phyloP scores from a whole-genome alignment of 2,797 vertebrate species.

The Chrysocyon brachyurus region DNA sequence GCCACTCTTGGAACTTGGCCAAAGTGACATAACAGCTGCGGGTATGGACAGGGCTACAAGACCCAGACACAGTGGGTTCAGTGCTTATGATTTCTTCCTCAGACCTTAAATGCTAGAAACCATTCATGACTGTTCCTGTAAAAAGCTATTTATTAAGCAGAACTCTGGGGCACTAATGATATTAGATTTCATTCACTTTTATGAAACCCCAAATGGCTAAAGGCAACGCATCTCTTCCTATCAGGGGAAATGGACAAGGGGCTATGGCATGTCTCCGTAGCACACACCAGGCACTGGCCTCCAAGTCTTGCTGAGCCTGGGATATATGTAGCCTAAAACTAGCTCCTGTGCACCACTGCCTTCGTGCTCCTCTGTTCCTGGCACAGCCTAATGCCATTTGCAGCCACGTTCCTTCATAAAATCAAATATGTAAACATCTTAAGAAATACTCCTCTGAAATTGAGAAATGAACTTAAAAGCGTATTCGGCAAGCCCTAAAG shows the following conservation, averaged over 20 bases:
- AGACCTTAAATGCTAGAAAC: background rate
- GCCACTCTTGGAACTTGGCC: background rate
- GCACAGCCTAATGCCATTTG: background rate
- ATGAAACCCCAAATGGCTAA: background rate
- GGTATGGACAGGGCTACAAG: too few relatives aligned
- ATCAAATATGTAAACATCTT: background rate
- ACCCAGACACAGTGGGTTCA: background rate
- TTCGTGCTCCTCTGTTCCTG: background rate
- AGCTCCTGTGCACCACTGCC: background rate
- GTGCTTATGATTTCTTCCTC: background rate
- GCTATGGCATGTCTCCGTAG: background rate
- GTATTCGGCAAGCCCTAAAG: background rate
- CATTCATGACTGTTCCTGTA: background rate
- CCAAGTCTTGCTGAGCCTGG: background rate
- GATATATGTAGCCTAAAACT: background rate
- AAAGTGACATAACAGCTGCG: background rate
- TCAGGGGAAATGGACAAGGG: background rate
- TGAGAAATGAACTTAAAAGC: conserved; percentile 7
- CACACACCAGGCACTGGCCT: background rate
- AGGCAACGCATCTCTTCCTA: background rate
- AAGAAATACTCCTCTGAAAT: conserved; percentile 38
- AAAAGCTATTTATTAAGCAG: background rate
- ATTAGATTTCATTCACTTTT: background rate
- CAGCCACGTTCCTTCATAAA: conserved; percentile 2
- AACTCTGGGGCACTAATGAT: background rate